Base-by-base conservation (phyloP, 2,888 invertebrate species). In the Drosophila melanosoma region DNA sequence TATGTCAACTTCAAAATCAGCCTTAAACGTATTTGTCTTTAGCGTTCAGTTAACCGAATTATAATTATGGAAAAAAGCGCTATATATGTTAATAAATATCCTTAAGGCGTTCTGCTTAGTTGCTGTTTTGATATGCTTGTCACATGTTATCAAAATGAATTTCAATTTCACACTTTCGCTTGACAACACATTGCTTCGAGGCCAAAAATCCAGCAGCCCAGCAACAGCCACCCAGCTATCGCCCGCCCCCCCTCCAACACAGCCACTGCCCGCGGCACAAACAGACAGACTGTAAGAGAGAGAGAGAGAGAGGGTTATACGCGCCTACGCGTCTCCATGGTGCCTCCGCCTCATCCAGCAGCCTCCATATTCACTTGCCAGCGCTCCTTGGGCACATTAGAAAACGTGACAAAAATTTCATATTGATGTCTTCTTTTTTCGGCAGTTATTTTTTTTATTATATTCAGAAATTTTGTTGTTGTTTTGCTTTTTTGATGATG, bases 341-440 rank as follows among this genome's bases (percentile, higher is more conserved):
- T 56, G 58, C 60, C 59, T 29, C 33, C 2, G 54, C 60, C 59
- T 23, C 29, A 1, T 53, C 23, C 36, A 56, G 36, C 54, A 56
- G 23, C 48, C 52, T 26, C 29, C 42, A n/a, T 8, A 48, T 38
- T 32, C 35, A 62, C 48, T 57, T 26, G 59, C 29, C 69, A 42
- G 60, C 79, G 63, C 79, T 66, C 74, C 76, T 59, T 53, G 61
- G 59, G 81, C 83, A 73, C 86, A 87, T 86, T 84, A 82, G 82
- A 82, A 89, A 87, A 88, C 88, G 88, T 88, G 88, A 88, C 88
- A 88, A 87, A 89, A 83, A 89, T 88, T 82, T 86, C 79, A 87
- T 81, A 87, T 86, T 86, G 86, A 87, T 87, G 83, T 87, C 79
- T 81, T 77, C 73, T 78, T 83, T 69, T 73, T 66, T 51, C 59